These are phyloP conservation scores for Antigone vipio DNA, from an alignment of 2,113 vertebrate genomes.

Conservation along the genomic window DNA sequence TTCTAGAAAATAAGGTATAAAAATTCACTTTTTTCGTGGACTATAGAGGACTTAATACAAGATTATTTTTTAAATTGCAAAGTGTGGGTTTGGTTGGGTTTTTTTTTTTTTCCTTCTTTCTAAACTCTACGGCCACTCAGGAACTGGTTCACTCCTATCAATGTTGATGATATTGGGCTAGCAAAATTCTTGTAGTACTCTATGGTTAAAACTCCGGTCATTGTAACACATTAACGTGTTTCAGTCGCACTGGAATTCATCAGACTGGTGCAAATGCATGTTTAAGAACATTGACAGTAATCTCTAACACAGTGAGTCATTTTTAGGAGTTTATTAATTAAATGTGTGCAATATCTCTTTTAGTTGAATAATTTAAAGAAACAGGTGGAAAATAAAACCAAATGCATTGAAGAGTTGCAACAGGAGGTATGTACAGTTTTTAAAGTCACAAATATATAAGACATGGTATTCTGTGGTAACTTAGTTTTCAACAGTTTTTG, in stretches of 20 bases:
- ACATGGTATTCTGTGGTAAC: background rate
- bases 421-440: constrained; percentile 80
- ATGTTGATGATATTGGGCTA: background rate
- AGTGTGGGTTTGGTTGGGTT: too few species aligned
- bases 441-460: background rate
- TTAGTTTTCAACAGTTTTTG: background rate
- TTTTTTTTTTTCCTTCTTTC: background rate
- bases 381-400: constrained; percentile 82
- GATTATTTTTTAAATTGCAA: background rate
- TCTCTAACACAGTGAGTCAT: background rate
- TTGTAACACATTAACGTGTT: background rate
- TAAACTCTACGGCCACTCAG: background rate
- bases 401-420: constrained; percentile 77
- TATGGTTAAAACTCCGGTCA: background rate
- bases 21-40: background rate
- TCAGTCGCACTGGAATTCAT: background rate
- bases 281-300: background rate
- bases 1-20: constrained; percentile 82
- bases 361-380: constrained; percentile 81
- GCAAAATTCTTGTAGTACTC: background rate
- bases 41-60: background rate
- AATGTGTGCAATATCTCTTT: constrained; percentile 31
- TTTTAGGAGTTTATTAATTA: background rate
- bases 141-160: background rate
- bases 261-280: background rate